A percentile compares a stretch with the other conserved stretches of the same genome.
Evolutionary conservation across 2,113 vertebrate species (phyloP).

Genomic region (Rhinoderma darwinii): DNA sequence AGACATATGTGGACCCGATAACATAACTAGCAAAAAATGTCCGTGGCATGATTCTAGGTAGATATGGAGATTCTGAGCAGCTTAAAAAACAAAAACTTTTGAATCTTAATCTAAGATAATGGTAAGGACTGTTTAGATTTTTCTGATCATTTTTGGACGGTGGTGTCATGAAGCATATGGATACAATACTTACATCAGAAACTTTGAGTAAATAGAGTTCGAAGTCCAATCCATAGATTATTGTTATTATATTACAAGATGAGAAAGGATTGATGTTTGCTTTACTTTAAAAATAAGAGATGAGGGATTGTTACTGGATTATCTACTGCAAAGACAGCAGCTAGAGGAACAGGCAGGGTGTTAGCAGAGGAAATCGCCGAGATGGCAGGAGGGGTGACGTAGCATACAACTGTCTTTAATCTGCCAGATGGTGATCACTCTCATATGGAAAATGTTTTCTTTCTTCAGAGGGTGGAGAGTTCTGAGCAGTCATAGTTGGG

Average conservation of each 20-base stretch:
- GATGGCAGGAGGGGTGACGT: conserved; percentile 22
- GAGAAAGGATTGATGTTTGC: background rate
- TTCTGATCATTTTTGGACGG: background rate
- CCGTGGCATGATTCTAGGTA: background rate
- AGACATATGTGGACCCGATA: background rate
- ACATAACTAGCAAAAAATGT: background rate
- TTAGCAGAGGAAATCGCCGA: conserved; percentile 27
- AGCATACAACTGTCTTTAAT: background rate
- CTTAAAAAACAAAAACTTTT: background rate
- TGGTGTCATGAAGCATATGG: background rate
- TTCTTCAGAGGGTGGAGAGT: background rate
- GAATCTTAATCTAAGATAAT: background rate
- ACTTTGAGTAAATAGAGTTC: background rate
- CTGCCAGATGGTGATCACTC: conserved; percentile 32
- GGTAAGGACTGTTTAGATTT: background rate
- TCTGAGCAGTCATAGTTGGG: background rate
- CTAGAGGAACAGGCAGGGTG: conserved; percentile 31
- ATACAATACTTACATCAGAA: background rate
- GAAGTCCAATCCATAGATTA: background rate
- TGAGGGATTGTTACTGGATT: background rate
- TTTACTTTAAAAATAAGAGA: background rate
- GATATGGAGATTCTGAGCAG: background rate
- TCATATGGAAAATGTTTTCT: conserved; percentile 37
- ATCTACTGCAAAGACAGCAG: conserved; percentile 34
- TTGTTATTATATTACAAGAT: background rate